Evolutionary conservation across 2,797 vertebrate genomes (phyloP).

Genomic region (Pangasius djambal): DNA sequence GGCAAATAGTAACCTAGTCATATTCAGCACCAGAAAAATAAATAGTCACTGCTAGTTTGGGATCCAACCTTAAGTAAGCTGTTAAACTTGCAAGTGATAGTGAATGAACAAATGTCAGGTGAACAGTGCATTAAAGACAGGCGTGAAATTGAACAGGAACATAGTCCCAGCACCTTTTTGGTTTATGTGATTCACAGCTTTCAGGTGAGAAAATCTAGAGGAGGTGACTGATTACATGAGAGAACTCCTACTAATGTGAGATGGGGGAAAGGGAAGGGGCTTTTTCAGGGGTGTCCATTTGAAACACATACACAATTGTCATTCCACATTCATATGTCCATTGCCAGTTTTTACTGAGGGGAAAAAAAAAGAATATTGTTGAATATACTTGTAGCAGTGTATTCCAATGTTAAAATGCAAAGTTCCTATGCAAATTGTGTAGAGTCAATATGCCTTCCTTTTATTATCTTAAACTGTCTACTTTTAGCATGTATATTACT

Average conservation of each 20-base stretch:
- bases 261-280: background rate
- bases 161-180: background rate
- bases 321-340: background rate
- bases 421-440: background rate
- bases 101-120: background rate
- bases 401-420: background rate
- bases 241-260: background rate
- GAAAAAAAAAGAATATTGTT: background rate
- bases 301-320: background rate
- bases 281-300: background rate
- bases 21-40: background rate
- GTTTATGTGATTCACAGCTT: background rate
- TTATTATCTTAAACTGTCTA: background rate
- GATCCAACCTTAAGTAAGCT: background rate
- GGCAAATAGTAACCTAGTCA: background rate
- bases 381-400: background rate
- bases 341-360: background rate
- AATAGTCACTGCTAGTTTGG: background rate
- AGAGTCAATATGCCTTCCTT: background rate
- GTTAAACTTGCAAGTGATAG: background rate
- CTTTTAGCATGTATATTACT: background rate
- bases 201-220: background rate
- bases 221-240: background rate
- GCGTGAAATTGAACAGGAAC: background rate
- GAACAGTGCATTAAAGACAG: too few species aligned